phyloP scores from a whole-genome alignment of 2,888 invertebrate genomes.

The Lampropteryx suffumata region DNA sequence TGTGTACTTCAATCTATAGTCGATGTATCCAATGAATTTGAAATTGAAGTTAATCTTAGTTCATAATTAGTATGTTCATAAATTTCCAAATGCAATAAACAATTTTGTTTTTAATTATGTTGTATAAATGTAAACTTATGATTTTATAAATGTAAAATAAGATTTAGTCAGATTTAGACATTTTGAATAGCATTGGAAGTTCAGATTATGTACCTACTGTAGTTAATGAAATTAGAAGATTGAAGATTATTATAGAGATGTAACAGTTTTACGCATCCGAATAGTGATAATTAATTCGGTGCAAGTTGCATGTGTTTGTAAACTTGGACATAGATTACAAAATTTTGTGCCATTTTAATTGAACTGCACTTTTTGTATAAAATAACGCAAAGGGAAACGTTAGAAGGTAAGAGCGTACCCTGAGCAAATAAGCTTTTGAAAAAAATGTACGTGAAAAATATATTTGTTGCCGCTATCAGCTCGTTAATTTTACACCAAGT shows the following conservation, averaged over 20 bases:
- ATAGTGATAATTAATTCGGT: conserved; percentile 31
- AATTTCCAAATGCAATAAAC: conserved; percentile 8
- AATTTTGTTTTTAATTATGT: conserved; percentile 9
- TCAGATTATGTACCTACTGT: conserved; percentile 12
- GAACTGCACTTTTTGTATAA: conserved; percentile 55
- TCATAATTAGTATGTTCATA: conserved; percentile 1
- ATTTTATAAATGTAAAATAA: conserved; percentile 4
- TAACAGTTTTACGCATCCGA: conserved; percentile 34
- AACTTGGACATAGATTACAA: conserved; percentile 53
- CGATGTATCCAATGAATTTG: conserved; percentile 24
- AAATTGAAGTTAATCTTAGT: not conserved
- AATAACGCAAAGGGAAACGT: conserved; percentile 31
- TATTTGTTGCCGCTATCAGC: no score
- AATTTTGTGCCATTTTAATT: conserved; percentile 74
- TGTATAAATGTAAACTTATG: conserved; percentile 7
- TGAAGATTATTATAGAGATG: conserved; percentile 24
- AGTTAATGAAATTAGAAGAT: no score
- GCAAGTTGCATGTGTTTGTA: conserved; percentile 31
- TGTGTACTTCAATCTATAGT: conserved; percentile 35
- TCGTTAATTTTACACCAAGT: no score
- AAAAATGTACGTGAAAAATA: no score
- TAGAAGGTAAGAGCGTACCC: no score
- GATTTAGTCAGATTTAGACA: conserved; percentile 25
- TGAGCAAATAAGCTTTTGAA: no score
- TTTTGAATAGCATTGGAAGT: conserved; percentile 14